Evolutionary conservation across 2,113 vertebrate genomes (phyloP).

Genomic region (Macroglossus sobrinus): DNA sequence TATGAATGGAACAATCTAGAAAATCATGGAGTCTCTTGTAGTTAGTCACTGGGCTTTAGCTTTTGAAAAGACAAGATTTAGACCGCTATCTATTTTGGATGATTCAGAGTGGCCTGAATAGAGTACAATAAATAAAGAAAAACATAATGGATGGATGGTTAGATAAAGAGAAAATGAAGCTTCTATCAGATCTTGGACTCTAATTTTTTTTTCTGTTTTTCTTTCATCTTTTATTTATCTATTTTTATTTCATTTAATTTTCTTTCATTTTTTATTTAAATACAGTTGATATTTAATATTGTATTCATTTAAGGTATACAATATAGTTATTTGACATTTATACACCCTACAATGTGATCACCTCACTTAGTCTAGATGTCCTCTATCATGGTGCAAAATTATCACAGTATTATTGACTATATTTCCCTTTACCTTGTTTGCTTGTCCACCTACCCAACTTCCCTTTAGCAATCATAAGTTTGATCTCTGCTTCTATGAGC

Average conservation of each 20-base stretch:
- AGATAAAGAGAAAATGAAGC: not conserved
- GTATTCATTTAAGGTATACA: not conserved
- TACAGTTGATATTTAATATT: not conserved
- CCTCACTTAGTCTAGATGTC: not conserved
- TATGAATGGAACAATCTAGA: not conserved
- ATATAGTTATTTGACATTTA: not conserved
- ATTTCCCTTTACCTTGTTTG: not conserved
- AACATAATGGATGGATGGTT: not conserved
- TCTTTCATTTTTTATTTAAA: not conserved
- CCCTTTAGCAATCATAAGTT: not conserved
- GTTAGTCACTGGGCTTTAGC: not conserved
- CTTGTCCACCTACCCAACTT: not conserved
- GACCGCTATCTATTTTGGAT: not conserved
- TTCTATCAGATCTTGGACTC: not conserved
- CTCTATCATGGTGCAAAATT: not conserved
- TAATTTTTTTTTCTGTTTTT: not conserved
- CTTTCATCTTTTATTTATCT: not conserved
- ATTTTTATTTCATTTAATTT: not conserved
- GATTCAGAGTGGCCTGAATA: not conserved
- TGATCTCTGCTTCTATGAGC: not conserved
- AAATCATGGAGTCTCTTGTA: not conserved
- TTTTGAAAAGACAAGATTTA: not conserved
- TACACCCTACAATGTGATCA: not conserved
- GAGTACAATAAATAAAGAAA: not conserved
- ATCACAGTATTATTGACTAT: not conserved